Percentiles rank a stretch among this genome's conserved stretches.
Conservation (phyloP, 2,888 invertebrate species). For the Phlogophora meticulosa region DNA sequence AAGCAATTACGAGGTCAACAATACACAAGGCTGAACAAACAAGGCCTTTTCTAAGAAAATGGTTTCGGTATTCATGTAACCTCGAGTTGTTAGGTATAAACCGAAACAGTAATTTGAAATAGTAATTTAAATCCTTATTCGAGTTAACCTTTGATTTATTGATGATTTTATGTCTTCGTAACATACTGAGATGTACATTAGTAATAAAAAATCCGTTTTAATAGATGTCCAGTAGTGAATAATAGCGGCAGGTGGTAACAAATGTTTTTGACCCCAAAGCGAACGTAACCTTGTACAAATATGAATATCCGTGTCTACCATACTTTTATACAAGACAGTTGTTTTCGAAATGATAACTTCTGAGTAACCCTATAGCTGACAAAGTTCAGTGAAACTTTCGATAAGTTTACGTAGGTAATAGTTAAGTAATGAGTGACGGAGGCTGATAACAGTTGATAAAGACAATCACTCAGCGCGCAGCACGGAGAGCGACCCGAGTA, state of each 20-base stretch:
- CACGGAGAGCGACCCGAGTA: constrained; percentile 57
- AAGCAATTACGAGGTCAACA: neutral
- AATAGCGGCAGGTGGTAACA: neutral
- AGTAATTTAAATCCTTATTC: no score
- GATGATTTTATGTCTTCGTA: constrained; percentile 2
- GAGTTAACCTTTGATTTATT: constrained; percentile 23
- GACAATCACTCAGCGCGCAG: constrained; percentile 55
- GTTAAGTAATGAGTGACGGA: constrained; percentile 35
- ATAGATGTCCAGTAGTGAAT: neutral
- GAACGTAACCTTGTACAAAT: constrained; percentile 20
- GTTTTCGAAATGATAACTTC: constrained; percentile 32
- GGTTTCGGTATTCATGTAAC: constrained; percentile 33
- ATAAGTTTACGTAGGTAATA: constrained; percentile 34
- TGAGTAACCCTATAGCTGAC: constrained; percentile 11
- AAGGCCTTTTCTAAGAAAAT: constrained; percentile 44
- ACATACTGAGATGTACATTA: constrained; percentile 1
- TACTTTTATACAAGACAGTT: constrained; percentile 18
- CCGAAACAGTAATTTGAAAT: constrained; percentile 23
- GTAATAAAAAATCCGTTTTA: neutral
- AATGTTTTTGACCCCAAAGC: constrained; percentile 41
- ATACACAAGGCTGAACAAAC: constrained; percentile 31
- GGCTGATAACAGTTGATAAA: constrained; percentile 58
- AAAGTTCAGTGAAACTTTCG: constrained; percentile 22
- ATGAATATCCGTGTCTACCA: constrained; percentile 4
- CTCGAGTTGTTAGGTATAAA: constrained; percentile 42